phyloP scores from a whole-genome alignment of 1,140 invertebrate species.

The Diuraphis noxia region DNA sequence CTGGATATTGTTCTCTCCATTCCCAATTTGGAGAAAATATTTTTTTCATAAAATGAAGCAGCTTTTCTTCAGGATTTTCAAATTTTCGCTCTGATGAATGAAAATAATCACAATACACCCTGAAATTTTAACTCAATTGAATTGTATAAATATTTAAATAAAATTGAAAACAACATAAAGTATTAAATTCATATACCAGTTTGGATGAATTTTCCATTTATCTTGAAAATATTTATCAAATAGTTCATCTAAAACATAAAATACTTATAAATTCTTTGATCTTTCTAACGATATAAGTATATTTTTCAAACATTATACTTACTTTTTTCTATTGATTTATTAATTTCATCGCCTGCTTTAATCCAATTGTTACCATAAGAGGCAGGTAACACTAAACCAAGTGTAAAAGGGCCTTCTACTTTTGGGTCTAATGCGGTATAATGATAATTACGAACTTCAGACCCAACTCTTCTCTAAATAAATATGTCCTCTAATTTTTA shows the following conservation, averaged over 20 bases:
- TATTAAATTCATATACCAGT: slow-evolving; percentile 68
- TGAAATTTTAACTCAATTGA: slow-evolving; percentile 58
- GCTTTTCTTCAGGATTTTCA: slow-evolving; percentile 71
- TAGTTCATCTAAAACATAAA: slow-evolving; percentile 56
- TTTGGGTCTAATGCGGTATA: slow-evolving; percentile 70
- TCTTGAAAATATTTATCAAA: slow-evolving; percentile 69
- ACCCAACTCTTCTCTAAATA: slow-evolving; percentile 70
- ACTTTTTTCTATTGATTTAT: slow-evolving; percentile 57
- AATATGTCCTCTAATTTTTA: background rate
- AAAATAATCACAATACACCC: slow-evolving; percentile 86
- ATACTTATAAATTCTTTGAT: background rate
- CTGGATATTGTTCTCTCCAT: slow-evolving; percentile 54
- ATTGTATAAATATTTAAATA: slow-evolving; percentile 30
- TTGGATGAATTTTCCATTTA: slow-evolving; percentile 85
- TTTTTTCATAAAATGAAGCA: slow-evolving; percentile 73
- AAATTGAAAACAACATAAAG: background rate
- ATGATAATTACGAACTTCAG: slow-evolving; percentile 82
- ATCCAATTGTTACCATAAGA: slow-evolving; percentile 77
- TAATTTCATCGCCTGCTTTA: slow-evolving; percentile 60
- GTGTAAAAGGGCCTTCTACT: slow-evolving; percentile 79
- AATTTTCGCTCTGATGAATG: slow-evolving; percentile 76
- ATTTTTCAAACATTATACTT: slow-evolving; percentile 10
- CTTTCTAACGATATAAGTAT: background rate
- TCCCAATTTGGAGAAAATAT: slow-evolving; percentile 61
- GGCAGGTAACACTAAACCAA: slow-evolving; percentile 79